Percentiles rank a stretch among this genome's conserved stretches.
Conservation (phyloP, 2,113 vertebrate species). For the Hippotragus niger region DNA sequence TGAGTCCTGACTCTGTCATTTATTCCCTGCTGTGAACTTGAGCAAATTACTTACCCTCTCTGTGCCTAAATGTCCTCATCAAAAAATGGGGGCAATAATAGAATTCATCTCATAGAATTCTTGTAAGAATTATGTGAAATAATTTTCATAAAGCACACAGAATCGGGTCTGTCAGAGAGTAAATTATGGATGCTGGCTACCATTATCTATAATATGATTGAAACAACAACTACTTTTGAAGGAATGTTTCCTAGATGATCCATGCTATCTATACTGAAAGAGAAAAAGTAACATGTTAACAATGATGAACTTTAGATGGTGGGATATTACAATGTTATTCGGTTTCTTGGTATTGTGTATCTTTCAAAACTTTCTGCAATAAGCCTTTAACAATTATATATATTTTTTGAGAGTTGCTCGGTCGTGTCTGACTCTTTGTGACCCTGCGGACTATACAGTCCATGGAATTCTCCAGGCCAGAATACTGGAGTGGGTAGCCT, state of each 20-base stretch:
- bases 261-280: fast-evolving
- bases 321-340: not conserved
- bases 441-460: not conserved
- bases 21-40: not conserved
- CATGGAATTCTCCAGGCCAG: not conserved
- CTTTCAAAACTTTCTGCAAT: not conserved
- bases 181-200: not conserved
- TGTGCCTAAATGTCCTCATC: not conserved
- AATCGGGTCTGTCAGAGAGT: not conserved
- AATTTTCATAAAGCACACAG: not conserved
- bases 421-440: not conserved
- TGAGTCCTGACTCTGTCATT: not conserved
- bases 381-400: not conserved
- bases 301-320: not conserved
- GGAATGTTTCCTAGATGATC: not conserved
- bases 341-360: not conserved
- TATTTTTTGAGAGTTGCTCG: not conserved
- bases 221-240: not conserved
- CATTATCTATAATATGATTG: not conserved
- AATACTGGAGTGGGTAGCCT: not conserved
- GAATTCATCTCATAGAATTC: not conserved
- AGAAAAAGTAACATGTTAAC: not conserved
- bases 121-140: not conserved
- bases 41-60: no score
- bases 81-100: not conserved